Evolutionary conservation across 2,888 invertebrate species (phyloP), one percentile per base, ranked within the genome.

Genomic region (Pseudococcus longispinus): DNA sequence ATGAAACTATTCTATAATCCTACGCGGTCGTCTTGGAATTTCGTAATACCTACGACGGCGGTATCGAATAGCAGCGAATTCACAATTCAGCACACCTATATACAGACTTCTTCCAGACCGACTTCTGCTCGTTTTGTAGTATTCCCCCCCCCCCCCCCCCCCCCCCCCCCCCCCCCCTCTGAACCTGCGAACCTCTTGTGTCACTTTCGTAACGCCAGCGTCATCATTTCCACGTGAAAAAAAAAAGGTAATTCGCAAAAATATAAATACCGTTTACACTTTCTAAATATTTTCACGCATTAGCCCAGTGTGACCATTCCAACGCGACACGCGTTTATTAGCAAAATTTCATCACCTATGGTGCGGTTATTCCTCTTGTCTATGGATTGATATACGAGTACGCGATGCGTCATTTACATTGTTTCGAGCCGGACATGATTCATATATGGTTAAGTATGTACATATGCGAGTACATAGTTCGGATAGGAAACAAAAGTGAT

Each of bases 241-340:
- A 65, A 65, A 65, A 26, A 26, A 6, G 9, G 6, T n/a, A n/a
- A 51, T 26, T 55, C 55, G 55, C 60, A 26, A 65, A 65, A 65
- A 65, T 23, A 65, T 13, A 70, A 70, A 26, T 29, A 29, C 70
- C 29, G 20, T 70, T 70, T 70, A 29, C 15, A 70, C 70, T 70
- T 70, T 70, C 70, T 70, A 70, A 70, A 70, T 70, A 70, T 70
- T 70, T 70, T 70, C 70, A 70, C 70, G 70, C 70, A 18, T 29
- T 60, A 23, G 60, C 29, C 18, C 70, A 70, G 70, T 70, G 70
- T n/a, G 70, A 29, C 70, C 70, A 70, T 29, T 70, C 13, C 29
- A 29, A 29, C 1, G 29, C 70, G 70, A 70, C 70, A 70, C 70
- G 70, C 26, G 70, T 29, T 13, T 4, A 70, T 60, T 60, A 18